Conservation (phyloP, 2,797 vertebrate species). For the Syngnathus acus region DNA sequence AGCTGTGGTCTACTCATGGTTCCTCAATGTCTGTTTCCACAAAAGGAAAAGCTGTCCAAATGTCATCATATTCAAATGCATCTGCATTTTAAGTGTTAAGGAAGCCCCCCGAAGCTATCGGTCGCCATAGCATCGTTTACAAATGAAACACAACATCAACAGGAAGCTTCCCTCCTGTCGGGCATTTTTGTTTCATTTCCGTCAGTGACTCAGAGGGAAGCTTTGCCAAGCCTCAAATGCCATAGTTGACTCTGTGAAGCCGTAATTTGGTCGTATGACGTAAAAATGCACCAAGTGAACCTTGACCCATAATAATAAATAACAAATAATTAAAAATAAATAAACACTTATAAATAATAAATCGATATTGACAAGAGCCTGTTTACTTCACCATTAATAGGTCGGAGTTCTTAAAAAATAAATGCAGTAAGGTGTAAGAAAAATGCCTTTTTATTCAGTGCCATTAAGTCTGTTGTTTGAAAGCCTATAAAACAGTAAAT, state of each 20-base stretch:
- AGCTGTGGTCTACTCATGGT: not conserved
- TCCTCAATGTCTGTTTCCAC: not conserved
- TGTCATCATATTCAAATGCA: not conserved
- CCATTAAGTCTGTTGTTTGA: not conserved
- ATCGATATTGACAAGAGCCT: not conserved
- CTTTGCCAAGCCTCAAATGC: not conserved
- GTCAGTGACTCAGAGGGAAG: not conserved
- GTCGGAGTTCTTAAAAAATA: not conserved
- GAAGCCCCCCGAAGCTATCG: not conserved
- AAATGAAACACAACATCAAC: not conserved
- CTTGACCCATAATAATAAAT: not conserved
- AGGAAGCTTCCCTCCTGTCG: not conserved
- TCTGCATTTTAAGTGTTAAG: not conserved
- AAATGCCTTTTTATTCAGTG: not conserved
- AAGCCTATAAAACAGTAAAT: not conserved
- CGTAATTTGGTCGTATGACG: not conserved
- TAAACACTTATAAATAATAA: no score
- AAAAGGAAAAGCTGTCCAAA: not conserved
- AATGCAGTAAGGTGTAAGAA: not conserved
- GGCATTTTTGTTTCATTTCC: not conserved
- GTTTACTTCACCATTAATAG: not conserved
- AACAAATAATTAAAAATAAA: no score
- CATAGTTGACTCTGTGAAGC: not conserved
- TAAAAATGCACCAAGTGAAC: not conserved
- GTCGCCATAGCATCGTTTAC: slow-evolving; percentile 1